A percentile compares a stretch with the other conserved stretches of the same genome.
Evolutionary conservation across 2,888 invertebrate species (phyloP).

Genomic region (Blastobasis lacticolella): DNA sequence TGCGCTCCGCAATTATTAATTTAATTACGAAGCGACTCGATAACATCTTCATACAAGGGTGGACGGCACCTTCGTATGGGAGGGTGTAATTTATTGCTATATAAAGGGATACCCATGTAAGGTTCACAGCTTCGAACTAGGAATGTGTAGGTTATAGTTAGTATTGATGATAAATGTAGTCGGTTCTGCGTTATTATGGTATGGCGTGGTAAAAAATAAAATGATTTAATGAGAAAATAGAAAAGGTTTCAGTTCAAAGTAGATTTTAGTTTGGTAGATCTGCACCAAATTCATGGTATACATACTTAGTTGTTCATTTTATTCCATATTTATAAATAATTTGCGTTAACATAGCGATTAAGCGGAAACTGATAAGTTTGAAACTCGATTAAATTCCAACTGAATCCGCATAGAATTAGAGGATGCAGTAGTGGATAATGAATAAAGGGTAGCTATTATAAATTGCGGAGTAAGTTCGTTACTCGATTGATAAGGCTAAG

Average conservation of each 20-base stretch:
- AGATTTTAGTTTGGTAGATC: not conserved
- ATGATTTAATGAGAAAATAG: no score
- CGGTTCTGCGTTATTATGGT: no score
- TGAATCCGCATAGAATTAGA: no score
- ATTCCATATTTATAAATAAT: no score
- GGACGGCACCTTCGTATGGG: constrained; percentile 1
- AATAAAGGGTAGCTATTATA: constrained; percentile 4
- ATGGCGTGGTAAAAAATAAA: no score
- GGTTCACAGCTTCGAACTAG: no score
- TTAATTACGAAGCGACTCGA: constrained; percentile 6
- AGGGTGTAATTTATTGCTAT: not conserved
- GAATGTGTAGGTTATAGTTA: no score
- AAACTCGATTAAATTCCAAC: no score
- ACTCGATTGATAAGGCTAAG: constrained; percentile 56
- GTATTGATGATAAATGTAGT: no score
- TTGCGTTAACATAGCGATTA: no score
- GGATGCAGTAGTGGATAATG: not conserved
- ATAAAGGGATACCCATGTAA: not conserved
- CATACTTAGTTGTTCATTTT: no score
- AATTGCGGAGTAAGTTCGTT: constrained; percentile 26
- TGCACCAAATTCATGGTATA: not conserved
- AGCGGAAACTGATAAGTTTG: no score
- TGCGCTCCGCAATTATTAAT: constrained; percentile 2
- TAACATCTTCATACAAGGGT: constrained; percentile 9
- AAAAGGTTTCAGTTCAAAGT: not conserved